Conservation (phyloP, 1,140 invertebrate genomes). For the Anastrepha ludens region DNA sequence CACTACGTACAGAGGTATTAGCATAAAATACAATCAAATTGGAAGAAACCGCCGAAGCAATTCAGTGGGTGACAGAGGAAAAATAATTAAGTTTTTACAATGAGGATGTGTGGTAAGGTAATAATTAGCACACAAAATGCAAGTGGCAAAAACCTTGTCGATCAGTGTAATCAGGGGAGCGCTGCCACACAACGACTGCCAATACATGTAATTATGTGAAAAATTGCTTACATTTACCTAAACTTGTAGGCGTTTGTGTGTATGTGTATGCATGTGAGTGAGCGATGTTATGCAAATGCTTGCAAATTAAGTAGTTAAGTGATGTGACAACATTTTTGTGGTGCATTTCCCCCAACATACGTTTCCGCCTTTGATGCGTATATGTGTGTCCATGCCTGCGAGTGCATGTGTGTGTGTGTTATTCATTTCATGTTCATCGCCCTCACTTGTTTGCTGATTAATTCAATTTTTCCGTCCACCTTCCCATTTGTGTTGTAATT, state of each 20-base stretch:
- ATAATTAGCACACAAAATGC: too few relatives aligned
- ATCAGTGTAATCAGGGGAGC: neutral
- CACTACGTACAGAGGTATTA: too few relatives aligned
- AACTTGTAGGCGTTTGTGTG: neutral
- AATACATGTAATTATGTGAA: conserved; percentile 45
- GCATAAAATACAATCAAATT: too few relatives aligned
- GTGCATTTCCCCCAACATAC: neutral
- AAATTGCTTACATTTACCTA: conserved; percentile 36
- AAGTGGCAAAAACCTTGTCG: too few relatives aligned
- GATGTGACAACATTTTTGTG: conserved; percentile 50
- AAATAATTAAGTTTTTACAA: too few relatives aligned
- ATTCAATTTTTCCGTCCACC: conserved; percentile 26
- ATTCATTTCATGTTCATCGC: neutral
- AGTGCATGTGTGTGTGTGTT: neutral
- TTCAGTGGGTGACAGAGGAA: too few relatives aligned
- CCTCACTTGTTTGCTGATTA: conserved; percentile 7
- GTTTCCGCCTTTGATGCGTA: neutral
- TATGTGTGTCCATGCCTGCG: neutral
- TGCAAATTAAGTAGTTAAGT: conserved; percentile 46
- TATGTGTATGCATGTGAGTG: neutral
- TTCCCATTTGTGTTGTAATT: neutral
- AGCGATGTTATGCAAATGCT: conserved; percentile 3
- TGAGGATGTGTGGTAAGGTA: too few relatives aligned
- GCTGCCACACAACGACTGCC: neutral
- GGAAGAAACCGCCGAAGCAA: too few relatives aligned